phyloP scores from a whole-genome alignment of 2,113 vertebrate species.

The Ceuthmochares aereus region DNA sequence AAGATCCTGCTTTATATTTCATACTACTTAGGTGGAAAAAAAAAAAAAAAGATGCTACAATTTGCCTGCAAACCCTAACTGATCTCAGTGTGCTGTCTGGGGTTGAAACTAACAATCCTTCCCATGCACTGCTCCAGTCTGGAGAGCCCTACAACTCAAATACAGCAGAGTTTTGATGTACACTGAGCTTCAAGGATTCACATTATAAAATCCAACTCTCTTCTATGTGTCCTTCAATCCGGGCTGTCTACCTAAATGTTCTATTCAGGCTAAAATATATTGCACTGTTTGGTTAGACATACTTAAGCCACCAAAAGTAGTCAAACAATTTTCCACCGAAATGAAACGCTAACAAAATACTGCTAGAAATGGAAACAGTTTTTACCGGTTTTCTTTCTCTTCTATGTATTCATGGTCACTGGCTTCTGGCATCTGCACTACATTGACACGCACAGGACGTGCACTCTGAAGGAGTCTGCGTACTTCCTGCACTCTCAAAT shows the following conservation, averaged over 20 bases:
- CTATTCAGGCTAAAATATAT: neutral
- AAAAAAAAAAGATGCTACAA: neutral
- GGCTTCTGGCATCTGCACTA: conserved; percentile 93
- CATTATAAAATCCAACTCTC: neutral
- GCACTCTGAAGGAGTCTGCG: conserved; percentile 95
- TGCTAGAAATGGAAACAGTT: neutral
- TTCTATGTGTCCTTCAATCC: neutral
- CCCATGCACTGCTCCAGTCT: neutral
- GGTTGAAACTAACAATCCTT: neutral
- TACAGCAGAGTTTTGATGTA: neutral
- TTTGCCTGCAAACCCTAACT: neutral
- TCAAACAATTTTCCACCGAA: neutral
- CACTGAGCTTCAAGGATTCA: neutral
- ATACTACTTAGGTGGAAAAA: neutral
- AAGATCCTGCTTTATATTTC: neutral
- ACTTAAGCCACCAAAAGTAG: neutral
- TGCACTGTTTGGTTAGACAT: neutral
- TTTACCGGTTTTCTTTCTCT: conserved; percentile 95
- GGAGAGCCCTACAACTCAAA: neutral
- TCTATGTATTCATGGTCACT: conserved; percentile 98
- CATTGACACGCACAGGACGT: conserved; percentile 91
- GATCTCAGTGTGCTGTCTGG: neutral
- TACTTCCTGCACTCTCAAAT: conserved; percentile 93
- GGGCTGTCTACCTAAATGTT: neutral
- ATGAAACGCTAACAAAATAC: rapidly evolving